Base-by-base conservation (phyloP, 2,797 vertebrate species). In the Acipenser ruthenus region DNA sequence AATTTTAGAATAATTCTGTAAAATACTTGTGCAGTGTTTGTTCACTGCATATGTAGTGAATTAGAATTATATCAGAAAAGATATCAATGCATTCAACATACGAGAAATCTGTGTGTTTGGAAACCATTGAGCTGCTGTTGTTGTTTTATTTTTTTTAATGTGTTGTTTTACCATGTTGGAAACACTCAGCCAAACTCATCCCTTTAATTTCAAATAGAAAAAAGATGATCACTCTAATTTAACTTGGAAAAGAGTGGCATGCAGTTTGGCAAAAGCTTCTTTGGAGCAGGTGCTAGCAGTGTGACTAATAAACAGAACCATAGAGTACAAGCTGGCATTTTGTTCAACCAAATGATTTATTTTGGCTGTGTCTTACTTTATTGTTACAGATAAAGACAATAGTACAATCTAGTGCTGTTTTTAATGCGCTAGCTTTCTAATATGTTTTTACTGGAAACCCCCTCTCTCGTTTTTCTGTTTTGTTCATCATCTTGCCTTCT, bases 281-380 rank as follows among this genome's bases (percentile, higher is more conserved):
- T 49, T 53, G 47, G 9, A 68, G 55, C 67, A 58, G 63, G 56
- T 50, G 56, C 49, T 55, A 50, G 49, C 56, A 60, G 51, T 50
- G 48, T 15, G 51, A 47, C 61, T 10, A 60, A 50, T 58, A 49
- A 47, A 47, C 59, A 47, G 66, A 60, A n/a, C 23, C 51, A 8
- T 9, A 13, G 8, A 13, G 23, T 37, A 60, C 56, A 49, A 50
- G 48, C 50, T 23, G 86, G 83, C 79, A 80, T 52, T 64, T 64
- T n/a, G 50, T 51, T 64, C 50, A 48, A 67, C 18, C 50, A 52
- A 18, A 52, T 64, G 15, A 52, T 52, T 51, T 52, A 15, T 64
- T 64, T 15, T 64, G 12, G 18, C 47, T 10, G 52, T 52, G 48
- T 60, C 47, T 56, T 12, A 47, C 37, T n/a, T 65, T 48, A 12